Evolutionary conservation across 2,113 vertebrate genomes (phyloP).

Genomic region (Oncorhynchus kisutch): DNA sequence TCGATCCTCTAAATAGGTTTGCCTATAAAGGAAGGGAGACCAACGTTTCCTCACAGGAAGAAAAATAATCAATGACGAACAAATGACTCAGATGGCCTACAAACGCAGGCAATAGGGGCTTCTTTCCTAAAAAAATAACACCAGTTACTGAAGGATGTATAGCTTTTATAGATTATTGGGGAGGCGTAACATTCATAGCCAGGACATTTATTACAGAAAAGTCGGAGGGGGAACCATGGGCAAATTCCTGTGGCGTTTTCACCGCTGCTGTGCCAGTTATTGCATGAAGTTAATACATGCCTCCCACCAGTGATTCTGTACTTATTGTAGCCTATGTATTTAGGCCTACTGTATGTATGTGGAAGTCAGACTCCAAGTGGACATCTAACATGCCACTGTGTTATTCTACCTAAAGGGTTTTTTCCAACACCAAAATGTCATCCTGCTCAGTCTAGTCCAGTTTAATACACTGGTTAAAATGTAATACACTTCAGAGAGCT

Average conservation of each 20-base stretch:
- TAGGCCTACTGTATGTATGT: not conserved
- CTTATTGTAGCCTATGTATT: constrained; percentile 42
- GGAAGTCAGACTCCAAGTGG: constrained; percentile 14
- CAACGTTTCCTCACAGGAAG: constrained; percentile 38
- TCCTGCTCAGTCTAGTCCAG: constrained; percentile 30
- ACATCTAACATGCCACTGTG: not conserved
- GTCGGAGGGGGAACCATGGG: constrained; percentile 13
- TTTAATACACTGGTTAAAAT: constrained; percentile 21
- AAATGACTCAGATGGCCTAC: not conserved
- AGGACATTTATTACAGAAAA: constrained; percentile 1
- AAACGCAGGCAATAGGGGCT: not conserved
- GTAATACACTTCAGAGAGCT: constrained; percentile 19
- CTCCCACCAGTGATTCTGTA: constrained; percentile 8
- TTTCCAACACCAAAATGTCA: constrained; percentile 10
- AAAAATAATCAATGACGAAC: constrained; percentile 59
- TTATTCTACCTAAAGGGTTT: not conserved
- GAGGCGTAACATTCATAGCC: not conserved
- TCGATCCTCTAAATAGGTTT: constrained; percentile 22
- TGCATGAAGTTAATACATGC: constrained; percentile 34
- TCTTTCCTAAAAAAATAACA: not conserved
- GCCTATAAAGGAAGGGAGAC: constrained; percentile 18
- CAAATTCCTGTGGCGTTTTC: constrained; percentile 51
- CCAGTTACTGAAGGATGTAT: no score
- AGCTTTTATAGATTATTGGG: not conserved
- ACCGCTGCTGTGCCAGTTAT: constrained; percentile 48